phyloP scores from a whole-genome alignment of 23 tunicate genomes.

The Trididemnum nubilum region DNA sequence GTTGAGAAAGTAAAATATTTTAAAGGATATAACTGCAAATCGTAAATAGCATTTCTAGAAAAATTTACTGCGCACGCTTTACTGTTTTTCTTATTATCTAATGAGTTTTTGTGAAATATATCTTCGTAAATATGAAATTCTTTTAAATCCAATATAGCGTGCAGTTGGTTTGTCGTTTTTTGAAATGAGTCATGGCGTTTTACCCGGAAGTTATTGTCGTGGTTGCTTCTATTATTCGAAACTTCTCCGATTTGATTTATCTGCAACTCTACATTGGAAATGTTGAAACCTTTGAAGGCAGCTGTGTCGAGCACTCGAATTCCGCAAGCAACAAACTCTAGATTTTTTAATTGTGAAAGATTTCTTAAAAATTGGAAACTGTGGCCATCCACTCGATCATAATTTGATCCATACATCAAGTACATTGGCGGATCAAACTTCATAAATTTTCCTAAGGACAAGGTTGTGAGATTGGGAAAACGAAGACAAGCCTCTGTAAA shows the following conservation, averaged over 20 bases:
- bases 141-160: no score
- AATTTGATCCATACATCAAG: constrained; percentile 8
- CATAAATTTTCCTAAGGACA: not conserved
- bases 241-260: constrained; percentile 2
- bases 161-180: no score
- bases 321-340: not conserved
- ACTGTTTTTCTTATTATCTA: no score
- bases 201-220: not conserved
- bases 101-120: no score
- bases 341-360: not conserved
- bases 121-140: no score
- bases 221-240: no score
- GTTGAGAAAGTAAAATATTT: not conserved
- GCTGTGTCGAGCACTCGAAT: constrained; percentile 1
- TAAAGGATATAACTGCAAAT: not conserved
- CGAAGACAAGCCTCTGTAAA: not conserved
- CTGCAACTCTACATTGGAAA: not conserved
- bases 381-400: not conserved
- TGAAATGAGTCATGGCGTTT: not conserved
- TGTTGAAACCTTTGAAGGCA: not conserved
- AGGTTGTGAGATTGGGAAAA: not conserved
- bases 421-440: not conserved
- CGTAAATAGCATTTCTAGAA: not conserved
- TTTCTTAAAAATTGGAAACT: constrained; percentile 16
- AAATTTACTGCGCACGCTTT: not conserved